phyloP scores from a whole-genome alignment of 2,888 invertebrate species.

The Mellilla xanthometata region DNA sequence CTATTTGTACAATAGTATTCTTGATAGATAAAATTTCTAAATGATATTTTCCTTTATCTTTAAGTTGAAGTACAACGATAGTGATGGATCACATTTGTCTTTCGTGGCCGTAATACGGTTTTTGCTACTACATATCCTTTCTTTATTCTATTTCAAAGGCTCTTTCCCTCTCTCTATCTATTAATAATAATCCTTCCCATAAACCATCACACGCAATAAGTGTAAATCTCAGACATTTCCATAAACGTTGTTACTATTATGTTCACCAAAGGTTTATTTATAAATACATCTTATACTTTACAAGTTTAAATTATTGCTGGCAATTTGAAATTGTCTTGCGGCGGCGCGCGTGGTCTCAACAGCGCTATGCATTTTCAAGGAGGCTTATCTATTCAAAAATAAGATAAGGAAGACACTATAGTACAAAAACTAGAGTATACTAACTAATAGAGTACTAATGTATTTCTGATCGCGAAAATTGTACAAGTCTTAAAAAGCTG shows the following conservation, averaged over 20 bases:
- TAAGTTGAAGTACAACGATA: too few relatives aligned
- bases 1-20: too few relatives aligned
- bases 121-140: too few relatives aligned
- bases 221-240: constrained; percentile 59
- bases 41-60: too few relatives aligned
- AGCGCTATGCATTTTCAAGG: constrained; percentile 16
- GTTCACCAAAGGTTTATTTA: constrained; percentile 55
- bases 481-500: too few relatives aligned
- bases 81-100: too few relatives aligned
- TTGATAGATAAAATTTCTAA: too few relatives aligned
- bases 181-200: constrained; percentile 40
- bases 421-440: too few relatives aligned
- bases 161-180: constrained; percentile 12
- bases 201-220: constrained; percentile 56
- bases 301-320: constrained; percentile 60
- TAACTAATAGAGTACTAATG: too few relatives aligned
- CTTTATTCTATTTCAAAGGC: neutral
- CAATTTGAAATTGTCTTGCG: constrained; percentile 70
- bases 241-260: constrained; percentile 62
- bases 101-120: too few relatives aligned
- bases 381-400: neutral
- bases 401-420: too few relatives aligned
- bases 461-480: too few relatives aligned
- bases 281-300: constrained; percentile 63
- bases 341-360: constrained; percentile 39